phyloP scores from a whole-genome alignment of 2,888 invertebrate genomes.

The Drosophila dives region DNA sequence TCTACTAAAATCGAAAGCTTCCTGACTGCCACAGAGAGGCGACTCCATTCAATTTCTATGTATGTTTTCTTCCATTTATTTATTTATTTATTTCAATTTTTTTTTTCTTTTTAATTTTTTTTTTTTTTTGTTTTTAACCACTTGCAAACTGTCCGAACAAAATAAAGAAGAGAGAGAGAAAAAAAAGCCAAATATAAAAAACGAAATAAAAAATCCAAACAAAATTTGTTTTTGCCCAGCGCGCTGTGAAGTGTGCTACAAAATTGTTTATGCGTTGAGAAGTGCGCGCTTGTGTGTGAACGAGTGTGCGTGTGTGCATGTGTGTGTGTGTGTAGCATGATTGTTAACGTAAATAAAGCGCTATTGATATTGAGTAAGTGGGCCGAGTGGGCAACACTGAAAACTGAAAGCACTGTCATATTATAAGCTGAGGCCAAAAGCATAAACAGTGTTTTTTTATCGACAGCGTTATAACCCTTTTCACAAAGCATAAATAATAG shows the following conservation, averaged over 20 bases:
- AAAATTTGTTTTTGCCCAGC: conserved; percentile 18
- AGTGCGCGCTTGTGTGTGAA: not conserved
- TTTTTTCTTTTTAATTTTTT: not conserved
- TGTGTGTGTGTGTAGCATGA: conserved; percentile 22
- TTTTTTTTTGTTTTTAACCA: conserved; percentile 42
- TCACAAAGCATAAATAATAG: conserved; percentile 2
- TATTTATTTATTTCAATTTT: conserved; percentile 2
- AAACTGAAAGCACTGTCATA: conserved; percentile 54
- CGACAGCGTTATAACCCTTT: conserved; percentile 56
- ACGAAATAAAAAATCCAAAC: conserved; percentile 1
- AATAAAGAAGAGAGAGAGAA: conserved; percentile 38
- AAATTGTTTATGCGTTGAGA: conserved; percentile 56
- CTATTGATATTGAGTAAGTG: conserved; percentile 67
- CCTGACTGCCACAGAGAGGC: conserved; percentile 30
- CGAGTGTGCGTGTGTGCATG: conserved; percentile 5
- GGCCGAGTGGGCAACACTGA: conserved; percentile 5
- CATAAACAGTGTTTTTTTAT: conserved; percentile 66
- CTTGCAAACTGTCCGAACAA: conserved; percentile 56
- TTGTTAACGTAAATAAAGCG: conserved; percentile 65
- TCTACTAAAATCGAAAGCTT: conserved; percentile 59
- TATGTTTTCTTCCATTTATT: conserved; percentile 16
- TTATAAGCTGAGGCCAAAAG: conserved; percentile 57
- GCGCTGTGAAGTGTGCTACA: conserved; percentile 68
- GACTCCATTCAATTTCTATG: conserved; percentile 65
- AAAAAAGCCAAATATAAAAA: conserved; percentile 49